Conservation (phyloP, 2,797 vertebrate genomes). For the Sebastes umbrosus region DNA sequence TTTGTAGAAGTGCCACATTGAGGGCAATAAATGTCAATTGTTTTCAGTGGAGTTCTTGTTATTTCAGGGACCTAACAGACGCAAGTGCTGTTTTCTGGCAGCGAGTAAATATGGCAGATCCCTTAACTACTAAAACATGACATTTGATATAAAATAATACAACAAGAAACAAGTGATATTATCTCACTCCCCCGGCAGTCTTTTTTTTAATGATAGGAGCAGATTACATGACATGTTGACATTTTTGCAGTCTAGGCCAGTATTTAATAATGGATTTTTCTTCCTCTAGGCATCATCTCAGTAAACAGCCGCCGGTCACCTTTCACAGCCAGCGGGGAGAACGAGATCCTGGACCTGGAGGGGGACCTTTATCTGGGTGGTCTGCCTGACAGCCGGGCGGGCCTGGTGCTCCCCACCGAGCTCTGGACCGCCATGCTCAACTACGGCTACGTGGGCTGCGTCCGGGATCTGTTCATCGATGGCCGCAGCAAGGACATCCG, state of each 20-base stretch:
- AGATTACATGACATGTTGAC: not conserved
- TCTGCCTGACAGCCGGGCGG: constrained; percentile 90
- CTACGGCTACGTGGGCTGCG: constrained; percentile 96
- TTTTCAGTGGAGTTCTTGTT: not conserved
- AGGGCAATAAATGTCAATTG: not conserved
- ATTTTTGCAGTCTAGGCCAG: not conserved
- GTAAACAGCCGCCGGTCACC: constrained; percentile 95
- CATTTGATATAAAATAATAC: not conserved
- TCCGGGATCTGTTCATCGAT: constrained; percentile 95
- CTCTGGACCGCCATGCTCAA: constrained; percentile 98
- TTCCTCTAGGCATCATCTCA: constrained; percentile 90
- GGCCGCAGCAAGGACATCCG: constrained; percentile 97
- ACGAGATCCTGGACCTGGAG: constrained; percentile 96
- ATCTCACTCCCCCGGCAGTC: not conserved
- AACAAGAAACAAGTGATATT: not conserved
- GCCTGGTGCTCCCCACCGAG: constrained; percentile 93
- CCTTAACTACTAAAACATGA: not conserved
- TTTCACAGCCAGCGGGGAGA: constrained; percentile 95
- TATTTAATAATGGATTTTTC: constrained; percentile 26
- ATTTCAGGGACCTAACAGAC: not conserved
- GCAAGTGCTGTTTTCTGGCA: not conserved
- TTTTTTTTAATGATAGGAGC: not conserved
- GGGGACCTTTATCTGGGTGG: constrained; percentile 96
- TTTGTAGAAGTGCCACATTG: not conserved
- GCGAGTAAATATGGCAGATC: not conserved